These are phyloP conservation scores for Ceraclea dissimilis DNA, from an alignment of 2,888 invertebrate species.

Conservation along the genomic window DNA sequence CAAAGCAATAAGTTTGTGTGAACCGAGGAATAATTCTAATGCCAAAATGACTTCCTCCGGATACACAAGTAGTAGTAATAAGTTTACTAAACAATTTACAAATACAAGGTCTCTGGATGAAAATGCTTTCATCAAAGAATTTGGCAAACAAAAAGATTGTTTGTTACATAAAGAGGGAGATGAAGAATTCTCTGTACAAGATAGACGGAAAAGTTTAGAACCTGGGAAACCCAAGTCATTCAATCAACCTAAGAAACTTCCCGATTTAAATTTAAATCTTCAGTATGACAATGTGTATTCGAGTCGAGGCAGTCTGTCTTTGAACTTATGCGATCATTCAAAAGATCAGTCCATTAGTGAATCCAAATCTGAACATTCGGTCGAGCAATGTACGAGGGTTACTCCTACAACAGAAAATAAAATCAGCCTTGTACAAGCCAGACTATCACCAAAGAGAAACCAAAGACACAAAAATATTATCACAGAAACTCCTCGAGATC, in stretches of 20 bases:
- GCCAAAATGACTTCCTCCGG: constrained; percentile 55
- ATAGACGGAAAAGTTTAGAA: constrained; percentile 57
- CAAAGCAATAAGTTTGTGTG: constrained; percentile 25
- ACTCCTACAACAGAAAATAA: constrained; percentile 57
- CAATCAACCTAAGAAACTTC: constrained; percentile 49
- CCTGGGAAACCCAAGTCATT: constrained; percentile 50
- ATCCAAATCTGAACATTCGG: constrained; percentile 27
- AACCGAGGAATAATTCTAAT: constrained; percentile 47
- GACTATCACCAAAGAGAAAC: constrained; percentile 33
- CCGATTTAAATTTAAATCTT: constrained; percentile 40
- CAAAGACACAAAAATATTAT: constrained; percentile 30
- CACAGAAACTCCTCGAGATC: constrained; percentile 30
- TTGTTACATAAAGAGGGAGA: constrained; percentile 29
- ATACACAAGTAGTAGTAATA: constrained; percentile 45
- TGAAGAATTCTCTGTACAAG: constrained; percentile 29
- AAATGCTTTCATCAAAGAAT: constrained; percentile 64
- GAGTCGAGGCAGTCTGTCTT: constrained; percentile 11
- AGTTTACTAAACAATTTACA: constrained; percentile 51
- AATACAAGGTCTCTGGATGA: constrained; percentile 66
- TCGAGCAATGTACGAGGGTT: constrained; percentile 35
- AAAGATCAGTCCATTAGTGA: constrained; percentile 17
- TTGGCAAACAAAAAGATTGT: constrained; percentile 37
- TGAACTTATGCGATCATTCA: constrained; percentile 20
- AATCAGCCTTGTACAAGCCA: constrained; percentile 51
- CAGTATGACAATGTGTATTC: constrained; percentile 22